These are phyloP conservation scores for Hirtodrosophila alboralis DNA, from an alignment of 2,888 invertebrate genomes.

Conservation along the genomic window DNA sequence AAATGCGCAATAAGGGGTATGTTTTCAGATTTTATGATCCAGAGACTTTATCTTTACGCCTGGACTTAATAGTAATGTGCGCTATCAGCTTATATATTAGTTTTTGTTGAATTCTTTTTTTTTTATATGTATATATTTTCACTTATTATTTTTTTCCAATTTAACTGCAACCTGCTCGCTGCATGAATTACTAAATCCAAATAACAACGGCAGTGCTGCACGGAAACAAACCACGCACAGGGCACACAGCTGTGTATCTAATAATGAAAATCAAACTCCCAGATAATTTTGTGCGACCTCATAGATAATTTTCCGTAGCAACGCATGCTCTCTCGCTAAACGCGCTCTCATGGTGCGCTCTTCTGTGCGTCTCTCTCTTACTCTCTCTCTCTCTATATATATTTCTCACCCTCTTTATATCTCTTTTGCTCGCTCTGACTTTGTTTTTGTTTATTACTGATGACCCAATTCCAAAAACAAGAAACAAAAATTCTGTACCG, in stretches of 20 bases:
- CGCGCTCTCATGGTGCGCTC: constrained; percentile 6
- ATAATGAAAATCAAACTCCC: constrained; percentile 65
- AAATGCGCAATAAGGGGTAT: constrained; percentile 14
- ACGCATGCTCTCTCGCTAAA: constrained; percentile 64
- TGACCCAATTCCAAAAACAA: constrained; percentile 57
- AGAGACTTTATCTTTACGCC: background rate
- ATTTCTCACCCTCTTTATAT: constrained; percentile 7
- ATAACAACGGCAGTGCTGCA: constrained; percentile 21
- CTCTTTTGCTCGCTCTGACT: constrained; percentile 17
- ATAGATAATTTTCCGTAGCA: constrained; percentile 51
- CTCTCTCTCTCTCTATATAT: constrained; percentile 4
- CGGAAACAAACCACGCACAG: constrained; percentile 41
- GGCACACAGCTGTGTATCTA: constrained; percentile 72
- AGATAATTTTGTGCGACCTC: constrained; percentile 51
- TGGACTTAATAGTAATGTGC: background rate
- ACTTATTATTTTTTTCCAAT: constrained; percentile 26
- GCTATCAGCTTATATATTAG: background rate
- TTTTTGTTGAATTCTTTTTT: background rate
- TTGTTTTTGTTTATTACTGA: constrained; percentile 62
- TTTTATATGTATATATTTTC: constrained; percentile 1
- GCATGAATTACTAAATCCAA: constrained; percentile 39
- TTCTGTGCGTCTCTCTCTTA: constrained; percentile 13
- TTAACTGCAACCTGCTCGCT: constrained; percentile 69
- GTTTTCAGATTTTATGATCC: no score
- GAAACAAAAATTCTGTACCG: constrained; percentile 31